Base-by-base conservation (phyloP, 23 tunicate genomes). In the Aplidium turbinatum region DNA sequence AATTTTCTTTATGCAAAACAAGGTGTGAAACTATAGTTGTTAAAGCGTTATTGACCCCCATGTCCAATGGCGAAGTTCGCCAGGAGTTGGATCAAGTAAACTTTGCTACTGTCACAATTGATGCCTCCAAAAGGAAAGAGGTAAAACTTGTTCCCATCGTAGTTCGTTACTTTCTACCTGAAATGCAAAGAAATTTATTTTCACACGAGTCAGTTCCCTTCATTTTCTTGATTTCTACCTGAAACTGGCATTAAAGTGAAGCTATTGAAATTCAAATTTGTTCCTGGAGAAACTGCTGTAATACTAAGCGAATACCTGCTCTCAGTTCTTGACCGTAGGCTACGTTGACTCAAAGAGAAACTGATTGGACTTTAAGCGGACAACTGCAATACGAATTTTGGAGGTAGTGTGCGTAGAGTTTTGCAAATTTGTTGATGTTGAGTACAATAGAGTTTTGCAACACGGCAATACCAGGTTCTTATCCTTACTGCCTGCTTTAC, bases 401-500 rank as follows among this genome's bases (percentile, higher is more conserved):
- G 62, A 55, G 23, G 62, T 55, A 6, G 9, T 9, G 62, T 47
- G 77, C 77, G 48, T 20, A 70, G 48, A 70, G 25, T 70, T 70
- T 70, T 70, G 76, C 35, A 25, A 70, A 16, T 50, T 72, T 50
- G 64, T 13, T 27, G 63, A 72, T 26, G 62, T 72, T 72, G 63
- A 72, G 40, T 72, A 53, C 62, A 26, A 72, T 21, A 42, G 28
- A 53, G 18, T 72, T 47, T 72, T 72, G 78, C 63, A 51, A 29
- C 64, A 72, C 33, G 63, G 63, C 64, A 72, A 72, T n/a, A 53
- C 64, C 78, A 72, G 45, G 34, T 72, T 51, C 53, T 28, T 72
- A 47, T 53, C 78, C 16, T 53, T 72, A 47, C 46, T 72, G 31
- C 78, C 78, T 11, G 63, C 78, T 72, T 53, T 72, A 31, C 32